Evolutionary conservation across 2,797 vertebrate genomes (phyloP).

Genomic region (Rhadinocentrus ornatus): DNA sequence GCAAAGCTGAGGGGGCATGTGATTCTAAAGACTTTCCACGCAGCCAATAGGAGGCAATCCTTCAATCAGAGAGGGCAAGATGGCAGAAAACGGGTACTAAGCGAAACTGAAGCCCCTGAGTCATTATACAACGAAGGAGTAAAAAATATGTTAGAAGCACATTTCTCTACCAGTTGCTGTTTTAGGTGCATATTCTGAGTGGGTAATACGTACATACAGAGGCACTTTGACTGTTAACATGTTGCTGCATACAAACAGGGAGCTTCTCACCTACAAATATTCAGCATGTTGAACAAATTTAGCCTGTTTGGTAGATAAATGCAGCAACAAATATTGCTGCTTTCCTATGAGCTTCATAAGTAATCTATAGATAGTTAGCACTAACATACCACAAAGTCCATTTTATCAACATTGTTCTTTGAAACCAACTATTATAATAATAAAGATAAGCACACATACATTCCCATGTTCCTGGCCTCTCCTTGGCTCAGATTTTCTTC

Average conservation of each 20-base stretch:
- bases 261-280: too few species aligned
- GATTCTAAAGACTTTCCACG: not conserved
- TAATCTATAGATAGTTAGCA: not conserved
- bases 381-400: not conserved
- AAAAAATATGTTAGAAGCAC: not conserved
- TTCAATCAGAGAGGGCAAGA: not conserved
- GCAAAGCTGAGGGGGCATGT: not conserved
- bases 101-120: not conserved
- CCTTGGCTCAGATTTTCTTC: constrained; percentile 96
- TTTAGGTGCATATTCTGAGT: not conserved
- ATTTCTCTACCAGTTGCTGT: not conserved
- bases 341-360: not conserved
- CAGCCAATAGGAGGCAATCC: not conserved
- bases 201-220: not conserved
- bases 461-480: constrained; percentile 98
- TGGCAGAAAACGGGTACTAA: not conserved
- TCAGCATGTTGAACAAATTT: too few species aligned
- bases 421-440: constrained; percentile 2
- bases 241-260: not conserved
- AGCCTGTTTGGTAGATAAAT: not conserved
- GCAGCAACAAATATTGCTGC: too few species aligned
- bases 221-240: not conserved
- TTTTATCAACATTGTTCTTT: constrained; percentile 5
- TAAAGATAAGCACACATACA: constrained; percentile 81
- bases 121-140: not conserved